Conservation (phyloP, 2,113 vertebrate species). For the Leiothrix lutea region DNA sequence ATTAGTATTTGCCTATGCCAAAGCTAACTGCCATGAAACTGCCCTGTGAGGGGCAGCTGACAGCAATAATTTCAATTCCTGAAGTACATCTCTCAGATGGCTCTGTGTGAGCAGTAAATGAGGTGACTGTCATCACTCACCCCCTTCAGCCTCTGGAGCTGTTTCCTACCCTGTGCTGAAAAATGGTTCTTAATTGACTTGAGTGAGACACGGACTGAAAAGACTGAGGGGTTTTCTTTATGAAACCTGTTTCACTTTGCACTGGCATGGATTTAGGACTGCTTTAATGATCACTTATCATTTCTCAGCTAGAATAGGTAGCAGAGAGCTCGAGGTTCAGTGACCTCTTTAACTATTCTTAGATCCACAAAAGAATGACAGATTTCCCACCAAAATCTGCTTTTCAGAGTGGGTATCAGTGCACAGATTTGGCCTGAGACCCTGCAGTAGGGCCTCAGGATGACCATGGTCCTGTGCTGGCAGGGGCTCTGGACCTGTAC, state of each 20-base stretch:
- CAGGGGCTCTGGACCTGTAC: not conserved
- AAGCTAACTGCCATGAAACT: not conserved
- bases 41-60: not conserved
- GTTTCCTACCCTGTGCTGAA: not conserved
- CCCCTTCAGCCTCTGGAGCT: not conserved
- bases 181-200: slow-evolving; percentile 21
- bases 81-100: not conserved
- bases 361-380: not conserved
- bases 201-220: not conserved
- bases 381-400: not conserved
- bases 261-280: not conserved
- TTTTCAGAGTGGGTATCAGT: not conserved
- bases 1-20: not conserved
- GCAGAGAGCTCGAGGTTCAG: not conserved
- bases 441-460: not conserved
- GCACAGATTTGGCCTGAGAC: not conserved
- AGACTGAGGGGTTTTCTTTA: not conserved
- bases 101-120: not conserved
- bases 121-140: not conserved
- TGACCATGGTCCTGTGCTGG: not conserved
- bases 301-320: not conserved
- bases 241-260: not conserved
- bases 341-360: not conserved
- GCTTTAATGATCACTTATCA: not conserved
- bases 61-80: not conserved